Evolutionary conservation across 1,140 invertebrate genomes (phyloP), one percentile per base, ranked within the genome.

Genomic region (Drosophila auraria): DNA sequence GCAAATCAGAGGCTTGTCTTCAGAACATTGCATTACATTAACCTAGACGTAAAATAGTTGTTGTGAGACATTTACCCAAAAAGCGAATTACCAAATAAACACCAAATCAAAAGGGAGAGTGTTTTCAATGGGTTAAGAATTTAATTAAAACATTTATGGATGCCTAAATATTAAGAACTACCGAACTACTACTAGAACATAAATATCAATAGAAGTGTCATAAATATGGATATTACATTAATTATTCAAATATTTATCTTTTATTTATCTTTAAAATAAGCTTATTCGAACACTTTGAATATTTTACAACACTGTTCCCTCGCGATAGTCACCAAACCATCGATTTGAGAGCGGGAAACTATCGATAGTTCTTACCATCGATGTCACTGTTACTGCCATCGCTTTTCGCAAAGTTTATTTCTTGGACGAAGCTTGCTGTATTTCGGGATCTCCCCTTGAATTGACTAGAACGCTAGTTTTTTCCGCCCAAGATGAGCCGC

Each of bases 21-120:
- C 45, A 50, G 44, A 54, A 49, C 80, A 87, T 83, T 59, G 51
- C 64, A 71, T 77, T 45, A 60, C 83, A 87, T 87, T 64, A 89
- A 33, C 50, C 81, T 90, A 89, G 73, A 69, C 70, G 81, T 90
- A 89, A 73, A 74, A 58, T 87, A 87, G 83, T 89, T 87, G 83
- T 87, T 87, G 83, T 84, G 83, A 89, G 78, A 87, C 73, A 87
- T 87, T 89, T 87, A 87, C 81, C 84, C 73, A 73, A 66, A 75
- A 66, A 73, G 64, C 30, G 44, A 77, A 79, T 59, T 54, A 72
- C 69, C 36, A 72, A 62, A 59, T 64, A 63, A 83, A 83, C 36
- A 74, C 23, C 40, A 79, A 87, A 83, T 66, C 20, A 69, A 54
- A 69, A 54, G 0, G 5, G 0, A 14, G 5, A 11, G 23, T n/a